These are phyloP conservation scores for Octonoba sinensis DNA, from an alignment of 2,888 invertebrate genomes.

Conservation along the genomic window DNA sequence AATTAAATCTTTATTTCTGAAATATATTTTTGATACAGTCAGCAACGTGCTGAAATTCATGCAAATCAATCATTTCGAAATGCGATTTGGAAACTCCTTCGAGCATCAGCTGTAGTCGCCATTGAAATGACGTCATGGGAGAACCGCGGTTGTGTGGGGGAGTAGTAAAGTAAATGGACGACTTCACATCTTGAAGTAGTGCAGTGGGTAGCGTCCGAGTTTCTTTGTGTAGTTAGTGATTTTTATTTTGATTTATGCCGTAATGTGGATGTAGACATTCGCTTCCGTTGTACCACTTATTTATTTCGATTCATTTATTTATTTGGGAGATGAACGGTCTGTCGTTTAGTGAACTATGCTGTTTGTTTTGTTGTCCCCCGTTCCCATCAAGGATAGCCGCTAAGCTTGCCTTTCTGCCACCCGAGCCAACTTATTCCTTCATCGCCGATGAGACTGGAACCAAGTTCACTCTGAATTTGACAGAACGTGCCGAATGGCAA, in stretches of 20 bases:
- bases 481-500: constrained; percentile 97
- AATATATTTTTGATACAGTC: too few species aligned
- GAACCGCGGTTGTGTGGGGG: constrained; percentile 53
- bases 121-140: constrained; percentile 50
- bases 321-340: constrained; percentile 66
- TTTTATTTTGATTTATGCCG: constrained; percentile 4
- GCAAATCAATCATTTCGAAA: too few species aligned
- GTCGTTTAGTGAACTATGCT: constrained; percentile 86
- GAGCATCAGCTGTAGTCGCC: constrained; percentile 5
- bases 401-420: constrained; percentile 98
- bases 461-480: constrained; percentile 84
- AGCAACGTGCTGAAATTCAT: too few species aligned
- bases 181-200: constrained; percentile 19
- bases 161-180: constrained; percentile 38
- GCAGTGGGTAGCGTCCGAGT: constrained; percentile 24
- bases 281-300: too few species aligned
- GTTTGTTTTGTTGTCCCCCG: constrained; percentile 99
- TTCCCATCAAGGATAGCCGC: constrained; percentile 99
- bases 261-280: not conserved
- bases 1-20: too few species aligned
- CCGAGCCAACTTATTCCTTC: constrained; percentile 97
- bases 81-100: too few species aligned
- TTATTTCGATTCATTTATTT: not conserved
- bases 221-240: constrained; percentile 20
- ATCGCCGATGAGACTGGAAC: constrained; percentile 81